Conservation (phyloP, 2,797 vertebrate genomes). For the Microhierax caerulescens region DNA sequence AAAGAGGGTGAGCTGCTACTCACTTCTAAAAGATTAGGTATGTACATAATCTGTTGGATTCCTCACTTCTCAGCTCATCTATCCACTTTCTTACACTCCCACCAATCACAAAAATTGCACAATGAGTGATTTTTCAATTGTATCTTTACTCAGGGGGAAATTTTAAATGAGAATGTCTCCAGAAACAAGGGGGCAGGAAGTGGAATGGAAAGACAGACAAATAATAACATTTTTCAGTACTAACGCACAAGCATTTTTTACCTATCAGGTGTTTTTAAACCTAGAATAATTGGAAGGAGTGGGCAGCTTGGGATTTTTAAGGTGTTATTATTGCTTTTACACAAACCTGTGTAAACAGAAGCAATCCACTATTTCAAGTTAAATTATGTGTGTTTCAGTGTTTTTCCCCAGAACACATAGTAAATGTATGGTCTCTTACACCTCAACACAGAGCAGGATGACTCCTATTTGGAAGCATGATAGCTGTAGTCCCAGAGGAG, state of each 20-base stretch:
- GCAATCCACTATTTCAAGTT: background rate
- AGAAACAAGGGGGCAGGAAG: background rate
- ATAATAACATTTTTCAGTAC: background rate
- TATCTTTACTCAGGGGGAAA: background rate
- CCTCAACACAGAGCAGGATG: background rate
- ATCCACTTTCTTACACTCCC: background rate
- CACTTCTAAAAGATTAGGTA: background rate
- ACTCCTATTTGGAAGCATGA: background rate
- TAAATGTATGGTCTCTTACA: background rate
- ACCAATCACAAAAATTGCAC: background rate
- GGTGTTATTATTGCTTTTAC: background rate
- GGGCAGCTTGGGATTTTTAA: background rate
- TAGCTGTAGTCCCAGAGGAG: conserved; percentile 40
- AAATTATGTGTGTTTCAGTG: background rate
- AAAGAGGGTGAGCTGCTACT: background rate
- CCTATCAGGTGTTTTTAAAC: background rate
- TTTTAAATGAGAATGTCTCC: background rate
- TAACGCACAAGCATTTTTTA: background rate
- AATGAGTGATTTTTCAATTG: background rate
- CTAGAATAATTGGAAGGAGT: background rate
- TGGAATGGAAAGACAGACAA: background rate
- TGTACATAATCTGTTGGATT: background rate
- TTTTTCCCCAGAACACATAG: background rate
- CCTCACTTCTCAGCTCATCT: background rate
- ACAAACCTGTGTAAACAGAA: background rate